phyloP scores from a whole-genome alignment of 92 coral and sea anemone species.

The Bergia puertoricense region DNA sequence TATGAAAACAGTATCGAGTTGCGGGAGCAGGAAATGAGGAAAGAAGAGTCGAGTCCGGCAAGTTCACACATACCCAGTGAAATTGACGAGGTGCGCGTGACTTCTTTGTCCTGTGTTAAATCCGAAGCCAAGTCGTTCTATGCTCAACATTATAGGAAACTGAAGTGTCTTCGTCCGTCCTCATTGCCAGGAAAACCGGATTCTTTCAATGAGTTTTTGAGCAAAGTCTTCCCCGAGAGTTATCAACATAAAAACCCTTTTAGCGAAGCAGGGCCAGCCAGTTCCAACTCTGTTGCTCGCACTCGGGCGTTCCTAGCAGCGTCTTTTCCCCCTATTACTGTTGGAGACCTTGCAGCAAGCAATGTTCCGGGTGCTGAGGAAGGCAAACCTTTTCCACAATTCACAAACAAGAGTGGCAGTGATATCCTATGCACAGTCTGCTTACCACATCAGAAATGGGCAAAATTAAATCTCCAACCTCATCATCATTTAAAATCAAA shows the following conservation, averaged over 20 bases:
- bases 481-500: constrained; percentile 41
- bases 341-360: constrained; percentile 44
- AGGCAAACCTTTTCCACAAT: constrained; percentile 46
- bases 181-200: constrained; percentile 46
- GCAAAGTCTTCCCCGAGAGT: constrained; percentile 14
- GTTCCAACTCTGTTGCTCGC: constrained; percentile 17
- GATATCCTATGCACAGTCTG: constrained; percentile 42
- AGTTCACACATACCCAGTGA: constrained; percentile 8
- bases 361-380: constrained; percentile 30
- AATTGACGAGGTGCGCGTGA: background rate
- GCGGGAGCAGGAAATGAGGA: background rate
- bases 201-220: constrained; percentile 40
- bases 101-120: background rate
- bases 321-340: constrained; percentile 49
- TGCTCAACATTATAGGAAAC: constrained; percentile 43
- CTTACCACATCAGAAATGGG: constrained; percentile 48
- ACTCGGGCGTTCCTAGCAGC: constrained; percentile 49
- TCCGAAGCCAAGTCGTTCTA: constrained; percentile 10
- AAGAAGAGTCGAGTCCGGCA: background rate
- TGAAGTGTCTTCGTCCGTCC: constrained; percentile 37
- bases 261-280: constrained; percentile 21
- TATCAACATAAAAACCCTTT: background rate
- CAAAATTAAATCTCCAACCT: constrained; percentile 24
- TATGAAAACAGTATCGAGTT: background rate
- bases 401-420: constrained; percentile 40